Base-by-base conservation (phyloP, 2,888 invertebrate species). In the Chrysolina oricalcia region DNA sequence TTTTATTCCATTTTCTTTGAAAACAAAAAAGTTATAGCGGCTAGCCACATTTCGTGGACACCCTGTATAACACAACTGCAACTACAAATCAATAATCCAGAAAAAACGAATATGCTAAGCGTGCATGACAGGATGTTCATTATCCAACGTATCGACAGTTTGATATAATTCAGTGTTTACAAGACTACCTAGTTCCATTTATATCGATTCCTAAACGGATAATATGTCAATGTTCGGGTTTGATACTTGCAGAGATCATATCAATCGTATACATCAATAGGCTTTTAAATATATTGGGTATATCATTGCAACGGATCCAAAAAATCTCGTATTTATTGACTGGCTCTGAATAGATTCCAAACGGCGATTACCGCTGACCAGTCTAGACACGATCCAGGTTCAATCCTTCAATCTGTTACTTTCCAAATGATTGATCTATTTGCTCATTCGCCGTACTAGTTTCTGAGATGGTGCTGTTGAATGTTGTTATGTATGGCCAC, bases 191-290 rank as follows among this genome's bases (percentile, higher is more conserved):
- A 9, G 15, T 53, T 59, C 21, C 59, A 59, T 59, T 59, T 27
- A 35, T 27, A 59, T 59, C 59, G 59, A 59, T 59, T 8, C n/a
- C n/a, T 13, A 9, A n/a, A n/a, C 59, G n/a, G 59, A 59, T 59
- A 59, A 59, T 27, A 59, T 59, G 59, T 59, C 59, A 59, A 59
- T 59, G 59, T 59, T 59, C 59, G n/a, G 27, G 59, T 59, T 59
- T 59, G 35, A 13, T 35, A 59, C 27, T 59, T n/a, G 59, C 59
- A 59, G 8, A 27, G 59, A 59, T 59, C 35, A 27, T 59, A 59
- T 59, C 59, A 13, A 0, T 11, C 35, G 59, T 59, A 59, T 59
- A 59, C 59, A 59, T 59, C 23, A 59, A 59, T 59, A 35, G 59
- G 59, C 59, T 59, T 59, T 35, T 35, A 59, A 59, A 59, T 59